Conservation (phyloP, 2,888 invertebrate genomes). For the Cerceris ruficornis region DNA sequence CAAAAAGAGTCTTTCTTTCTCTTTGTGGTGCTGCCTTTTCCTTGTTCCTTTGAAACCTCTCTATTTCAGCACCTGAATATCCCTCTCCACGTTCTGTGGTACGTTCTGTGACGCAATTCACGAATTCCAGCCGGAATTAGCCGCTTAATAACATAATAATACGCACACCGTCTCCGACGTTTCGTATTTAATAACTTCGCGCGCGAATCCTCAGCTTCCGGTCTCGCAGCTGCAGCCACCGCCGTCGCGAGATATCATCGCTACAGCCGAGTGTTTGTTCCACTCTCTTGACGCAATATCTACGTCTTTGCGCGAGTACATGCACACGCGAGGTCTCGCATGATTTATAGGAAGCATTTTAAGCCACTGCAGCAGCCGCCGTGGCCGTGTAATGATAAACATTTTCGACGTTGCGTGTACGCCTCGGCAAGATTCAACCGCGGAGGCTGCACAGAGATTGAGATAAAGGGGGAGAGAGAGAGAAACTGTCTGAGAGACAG, state of each 20-base stretch:
- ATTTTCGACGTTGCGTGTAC: constrained; percentile 51
- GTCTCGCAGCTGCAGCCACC: constrained; percentile 26
- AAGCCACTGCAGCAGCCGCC: constrained; percentile 44
- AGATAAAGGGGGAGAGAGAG: background rate
- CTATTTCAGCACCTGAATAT: too few relatives aligned
- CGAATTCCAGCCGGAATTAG: too few relatives aligned
- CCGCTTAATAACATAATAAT: too few relatives aligned
- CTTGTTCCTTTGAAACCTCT: too few relatives aligned
- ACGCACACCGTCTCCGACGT: background rate
- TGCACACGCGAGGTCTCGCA: constrained; percentile 14
- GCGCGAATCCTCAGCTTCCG: background rate
- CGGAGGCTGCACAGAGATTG: constrained; percentile 15
- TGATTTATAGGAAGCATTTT: constrained; percentile 58
- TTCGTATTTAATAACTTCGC: constrained; percentile 16
- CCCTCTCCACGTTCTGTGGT: too few relatives aligned
- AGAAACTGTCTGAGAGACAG: background rate
- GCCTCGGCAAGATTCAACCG: constrained; percentile 26
- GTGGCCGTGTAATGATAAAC: constrained; percentile 57
- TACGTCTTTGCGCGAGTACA: background rate
- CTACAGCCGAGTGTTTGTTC: constrained; percentile 52
- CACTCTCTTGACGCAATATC: constrained; percentile 48
- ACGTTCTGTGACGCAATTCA: too few relatives aligned
- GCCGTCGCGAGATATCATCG: constrained; percentile 59
- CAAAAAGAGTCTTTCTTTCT: too few relatives aligned
- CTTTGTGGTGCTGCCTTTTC: too few relatives aligned